A percentile compares a stretch with the other conserved stretches of the same genome.
phyloP scores from a whole-genome alignment of 1,140 invertebrate genomes.

The Popillia japonica region DNA sequence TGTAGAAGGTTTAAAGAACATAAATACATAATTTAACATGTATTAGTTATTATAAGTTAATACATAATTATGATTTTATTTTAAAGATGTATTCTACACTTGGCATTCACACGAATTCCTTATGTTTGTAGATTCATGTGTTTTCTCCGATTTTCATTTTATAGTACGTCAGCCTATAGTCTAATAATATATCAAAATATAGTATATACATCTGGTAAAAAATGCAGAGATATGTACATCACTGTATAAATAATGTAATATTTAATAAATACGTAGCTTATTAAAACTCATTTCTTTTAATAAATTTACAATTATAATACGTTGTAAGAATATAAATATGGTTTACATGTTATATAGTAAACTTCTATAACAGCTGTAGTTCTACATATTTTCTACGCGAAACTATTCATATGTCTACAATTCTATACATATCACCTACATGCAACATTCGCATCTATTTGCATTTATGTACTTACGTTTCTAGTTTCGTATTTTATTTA shows the following conservation, averaged over 20 bases:
- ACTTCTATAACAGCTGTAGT: background rate
- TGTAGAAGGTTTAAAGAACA: background rate
- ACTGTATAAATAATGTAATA: background rate
- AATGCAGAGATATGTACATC: conserved; percentile 30
- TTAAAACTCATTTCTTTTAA: background rate
- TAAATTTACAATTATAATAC: background rate
- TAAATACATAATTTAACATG: conserved; percentile 3
- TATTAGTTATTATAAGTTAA: background rate
- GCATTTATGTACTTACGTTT: too few relatives aligned
- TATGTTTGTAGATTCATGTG: background rate
- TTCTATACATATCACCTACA: too few relatives aligned
- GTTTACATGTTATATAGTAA: background rate
- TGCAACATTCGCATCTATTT: too few relatives aligned
- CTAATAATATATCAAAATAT: conserved; percentile 31
- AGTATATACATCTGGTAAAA: conserved; percentile 35
- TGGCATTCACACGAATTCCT: background rate
- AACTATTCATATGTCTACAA: background rate
- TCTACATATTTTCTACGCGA: background rate
- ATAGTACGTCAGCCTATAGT: conserved; percentile 30
- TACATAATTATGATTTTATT: background rate
- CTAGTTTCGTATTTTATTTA: too few relatives aligned
- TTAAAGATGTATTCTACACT: background rate
- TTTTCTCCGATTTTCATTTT: background rate
- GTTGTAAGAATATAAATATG: background rate
- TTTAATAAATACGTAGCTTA: conserved; percentile 7